phyloP scores from a whole-genome alignment of 2,797 vertebrate species.

The Myripristis murdjan region DNA sequence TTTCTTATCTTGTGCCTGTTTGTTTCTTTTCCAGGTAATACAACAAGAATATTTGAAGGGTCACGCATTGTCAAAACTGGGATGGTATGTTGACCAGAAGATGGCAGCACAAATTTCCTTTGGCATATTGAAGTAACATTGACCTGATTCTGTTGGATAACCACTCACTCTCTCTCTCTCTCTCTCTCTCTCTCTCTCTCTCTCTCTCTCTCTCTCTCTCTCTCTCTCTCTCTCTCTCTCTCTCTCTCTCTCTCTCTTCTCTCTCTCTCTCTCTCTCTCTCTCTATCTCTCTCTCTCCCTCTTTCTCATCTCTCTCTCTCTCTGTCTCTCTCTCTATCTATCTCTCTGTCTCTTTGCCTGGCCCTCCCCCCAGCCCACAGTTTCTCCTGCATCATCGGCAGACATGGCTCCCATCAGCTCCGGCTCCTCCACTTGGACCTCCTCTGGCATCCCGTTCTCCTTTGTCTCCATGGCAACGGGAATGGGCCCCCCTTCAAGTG shows the following conservation, averaged over 20 bases:
- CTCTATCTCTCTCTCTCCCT: no score
- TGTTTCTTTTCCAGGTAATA: constrained; percentile 89
- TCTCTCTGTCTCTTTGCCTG: constrained; percentile 94
- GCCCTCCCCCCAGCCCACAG: constrained; percentile 90
- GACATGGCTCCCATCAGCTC: constrained; percentile 99
- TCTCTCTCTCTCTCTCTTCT: no score
- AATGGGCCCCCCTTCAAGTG: constrained; percentile 95
- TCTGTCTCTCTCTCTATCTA: constrained; percentile 75
- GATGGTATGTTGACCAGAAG: constrained; percentile 90
- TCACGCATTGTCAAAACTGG: constrained; percentile 98
- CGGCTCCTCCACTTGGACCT: constrained; percentile 97
- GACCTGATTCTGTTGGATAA: constrained; percentile 10
- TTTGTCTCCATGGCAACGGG: constrained; percentile 98
- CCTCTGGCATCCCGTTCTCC: constrained; percentile 96
- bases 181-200: no score
- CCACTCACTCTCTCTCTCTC: not conserved
- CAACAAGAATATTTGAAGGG: constrained; percentile 98
- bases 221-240: no score
- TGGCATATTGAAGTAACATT: constrained; percentile 1
- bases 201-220: no score
- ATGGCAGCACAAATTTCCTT: constrained; percentile 13
- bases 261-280: no score
- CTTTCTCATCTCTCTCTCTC: constrained; percentile 96
- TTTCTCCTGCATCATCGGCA: constrained; percentile 94
- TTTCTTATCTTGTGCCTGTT: not conserved